Evolutionary conservation across 2,113 vertebrate species (phyloP).

Genomic region (Prolemur simus): DNA sequence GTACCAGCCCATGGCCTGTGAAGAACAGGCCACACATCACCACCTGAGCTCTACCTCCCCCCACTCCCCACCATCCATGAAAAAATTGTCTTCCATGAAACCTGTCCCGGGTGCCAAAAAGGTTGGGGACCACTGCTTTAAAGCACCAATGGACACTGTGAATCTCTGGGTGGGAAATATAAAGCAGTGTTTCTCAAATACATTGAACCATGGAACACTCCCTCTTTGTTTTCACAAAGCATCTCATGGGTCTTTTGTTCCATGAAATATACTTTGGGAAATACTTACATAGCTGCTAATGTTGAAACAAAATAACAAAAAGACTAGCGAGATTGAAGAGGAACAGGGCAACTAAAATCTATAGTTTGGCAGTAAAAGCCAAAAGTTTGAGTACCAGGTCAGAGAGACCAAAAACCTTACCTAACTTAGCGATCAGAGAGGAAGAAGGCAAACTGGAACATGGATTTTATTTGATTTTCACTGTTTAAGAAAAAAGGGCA

Average conservation of each 20-base stretch:
- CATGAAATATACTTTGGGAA: neutral
- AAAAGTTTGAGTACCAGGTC: neutral
- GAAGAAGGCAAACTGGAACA: neutral
- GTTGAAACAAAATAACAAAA: neutral
- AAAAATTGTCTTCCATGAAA: too few species aligned
- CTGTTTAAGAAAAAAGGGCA: neutral
- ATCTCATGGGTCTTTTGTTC: neutral
- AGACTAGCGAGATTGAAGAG: neutral
- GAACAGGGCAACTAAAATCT: neutral
- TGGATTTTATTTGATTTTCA: neutral
- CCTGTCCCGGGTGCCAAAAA: too few species aligned
- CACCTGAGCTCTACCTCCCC: too few species aligned
- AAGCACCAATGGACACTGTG: too few species aligned
- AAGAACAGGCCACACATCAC: too few species aligned
- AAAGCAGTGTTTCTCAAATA: neutral
- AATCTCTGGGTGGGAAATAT: neutral
- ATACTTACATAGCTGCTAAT: neutral
- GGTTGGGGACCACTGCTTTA: too few species aligned
- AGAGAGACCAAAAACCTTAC: neutral
- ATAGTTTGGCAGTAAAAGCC: neutral
- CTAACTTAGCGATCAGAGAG: neutral
- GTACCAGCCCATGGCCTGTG: too few species aligned
- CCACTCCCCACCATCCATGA: too few species aligned
- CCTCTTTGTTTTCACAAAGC: neutral
- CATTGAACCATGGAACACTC: neutral